Conservation (phyloP, 2,888 invertebrate species). For the Ellobium chinense region DNA sequence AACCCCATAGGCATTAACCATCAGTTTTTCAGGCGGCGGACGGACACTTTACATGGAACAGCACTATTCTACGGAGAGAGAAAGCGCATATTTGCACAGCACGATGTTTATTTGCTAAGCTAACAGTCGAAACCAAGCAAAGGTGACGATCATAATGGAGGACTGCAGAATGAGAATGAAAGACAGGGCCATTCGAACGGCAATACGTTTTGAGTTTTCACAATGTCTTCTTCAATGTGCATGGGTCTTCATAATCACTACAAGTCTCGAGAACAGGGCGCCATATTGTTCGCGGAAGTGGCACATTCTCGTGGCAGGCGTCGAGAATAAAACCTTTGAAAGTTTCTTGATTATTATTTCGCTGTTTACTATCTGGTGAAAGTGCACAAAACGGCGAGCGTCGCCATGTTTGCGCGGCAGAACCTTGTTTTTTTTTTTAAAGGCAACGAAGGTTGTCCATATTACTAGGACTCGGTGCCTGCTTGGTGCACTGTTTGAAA, state of each 20-base stretch:
- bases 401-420: constrained; percentile 1
- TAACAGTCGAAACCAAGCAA: constrained; percentile 25
- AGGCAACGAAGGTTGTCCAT: neutral
- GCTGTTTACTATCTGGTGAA: constrained; percentile 1
- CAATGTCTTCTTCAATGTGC: neutral
- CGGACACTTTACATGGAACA: constrained; percentile 7
- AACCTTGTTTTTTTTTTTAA: neutral
- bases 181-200: neutral
- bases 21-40: neutral
- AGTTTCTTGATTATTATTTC: neutral
- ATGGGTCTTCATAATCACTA: constrained; percentile 7
- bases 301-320: neutral
- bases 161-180: constrained; percentile 16
- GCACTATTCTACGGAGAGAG: neutral
- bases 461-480: neutral
- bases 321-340: constrained; percentile 10
- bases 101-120: constrained; percentile 28
- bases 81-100: constrained; percentile 20
- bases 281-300: neutral
- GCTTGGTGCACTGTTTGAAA: neutral
- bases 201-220: constrained; percentile 14
- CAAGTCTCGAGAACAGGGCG: neutral
- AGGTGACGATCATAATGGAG: constrained; percentile 24
- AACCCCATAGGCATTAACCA: neutral
- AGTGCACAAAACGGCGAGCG: constrained; percentile 10